Base-by-base conservation (phyloP, 2,888 invertebrate species). In the Noctua janthe region DNA sequence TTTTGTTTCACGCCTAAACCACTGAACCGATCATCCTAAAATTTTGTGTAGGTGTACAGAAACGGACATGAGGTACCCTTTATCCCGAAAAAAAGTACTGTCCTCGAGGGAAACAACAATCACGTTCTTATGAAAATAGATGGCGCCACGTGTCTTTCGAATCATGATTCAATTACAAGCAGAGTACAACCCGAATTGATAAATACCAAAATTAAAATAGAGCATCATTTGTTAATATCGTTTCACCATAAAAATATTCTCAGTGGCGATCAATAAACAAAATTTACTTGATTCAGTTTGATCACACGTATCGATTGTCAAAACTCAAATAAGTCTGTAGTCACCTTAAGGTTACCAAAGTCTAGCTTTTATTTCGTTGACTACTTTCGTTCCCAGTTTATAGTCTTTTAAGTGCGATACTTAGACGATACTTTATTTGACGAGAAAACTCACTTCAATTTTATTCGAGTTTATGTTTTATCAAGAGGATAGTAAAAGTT, bases 371-470 rank as follows among this genome's bases (percentile, higher is more conserved):
- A 80, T 85, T 77, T 72, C 3, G 20, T 29, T n/a, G 47, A 67
- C 54, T 59, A 64, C 39, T 70, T 75, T 67, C 17, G 49, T n/a
- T 72, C n/a, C 51, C 39, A 71, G 49, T 76, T 74, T 82, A 73
- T 74, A 67, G 72, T 64, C 1, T 81, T 81, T 56, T 73, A 80
- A 85, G 74, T 67, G 47, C 35, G n/a, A 67, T 73, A 77, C 67
- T 82, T 43, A 71, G 54, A 71, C 54, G 47, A 66, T 59, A 73
- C 69, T 82, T 82, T 67, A 78, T 64, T 75, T 78, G 39, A 75
- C 71, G 35, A 78, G 51, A 56, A 54, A 82, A 70, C 56, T 76
- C 64, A 78, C 62, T 86, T 59, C 10, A 54, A n/a, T 86, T 74
- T 69, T 77, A 81, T 77, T 77, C 5, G 67, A 76, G 51, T 76